These are phyloP conservation scores for Nasonia longicornis DNA, from an alignment of 1,140 invertebrate species.

Conservation along the genomic window DNA sequence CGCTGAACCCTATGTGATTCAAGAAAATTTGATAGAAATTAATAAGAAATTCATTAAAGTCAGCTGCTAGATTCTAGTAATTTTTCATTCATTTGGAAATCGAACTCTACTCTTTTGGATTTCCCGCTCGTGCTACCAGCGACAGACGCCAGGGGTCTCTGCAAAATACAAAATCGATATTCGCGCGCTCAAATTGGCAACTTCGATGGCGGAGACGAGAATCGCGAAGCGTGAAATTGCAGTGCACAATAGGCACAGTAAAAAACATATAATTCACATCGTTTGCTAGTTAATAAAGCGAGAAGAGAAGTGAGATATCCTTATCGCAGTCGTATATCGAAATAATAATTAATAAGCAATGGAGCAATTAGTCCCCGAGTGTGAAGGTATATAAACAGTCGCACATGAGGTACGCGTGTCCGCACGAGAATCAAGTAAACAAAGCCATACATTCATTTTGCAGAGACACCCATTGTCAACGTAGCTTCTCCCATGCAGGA, in stretches of 20 bases:
- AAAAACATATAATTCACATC: background rate
- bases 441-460: no score
- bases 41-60: no score
- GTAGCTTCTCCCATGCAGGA: conserved; percentile 53
- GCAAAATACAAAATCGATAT: background rate
- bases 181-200: background rate
- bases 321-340: background rate
- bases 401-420: background rate
- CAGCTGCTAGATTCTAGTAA: no score
- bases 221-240: background rate
- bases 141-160: background rate
- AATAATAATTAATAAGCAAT: background rate
- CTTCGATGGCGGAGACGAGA: background rate
- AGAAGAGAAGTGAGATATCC: background rate
- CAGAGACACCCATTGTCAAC: conserved; percentile 12
- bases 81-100: no score
- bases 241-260: background rate
- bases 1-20: no score
- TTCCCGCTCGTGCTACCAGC: background rate
- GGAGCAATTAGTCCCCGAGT: background rate
- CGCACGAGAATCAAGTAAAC: no score
- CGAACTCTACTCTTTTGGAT: no score
- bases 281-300: background rate
- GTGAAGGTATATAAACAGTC: background rate
- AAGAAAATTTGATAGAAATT: no score